Evolutionary conservation across 2,797 vertebrate species (phyloP), one percentile per base, ranked within the genome.

Genomic region (Gymnoscopelus microlampas): DNA sequence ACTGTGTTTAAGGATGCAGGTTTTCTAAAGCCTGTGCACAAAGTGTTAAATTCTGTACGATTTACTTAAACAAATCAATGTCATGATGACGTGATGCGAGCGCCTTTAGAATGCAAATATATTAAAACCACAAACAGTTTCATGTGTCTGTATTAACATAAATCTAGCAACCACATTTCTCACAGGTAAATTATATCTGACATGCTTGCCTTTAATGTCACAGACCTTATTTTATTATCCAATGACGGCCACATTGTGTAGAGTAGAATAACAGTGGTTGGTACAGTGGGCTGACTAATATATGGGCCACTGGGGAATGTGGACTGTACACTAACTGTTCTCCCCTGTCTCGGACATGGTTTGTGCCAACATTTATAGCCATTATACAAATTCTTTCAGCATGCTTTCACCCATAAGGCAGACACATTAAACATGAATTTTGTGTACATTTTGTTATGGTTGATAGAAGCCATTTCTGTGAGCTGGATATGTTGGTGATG

Each of bases 321-420:
- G 51, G 50, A 62, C 73, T 79, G 68, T 70, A 77, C 63, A 69
- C 73, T 63, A 74, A 63, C 68, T 75, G 71, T 76, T 76, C 73
- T 72, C 47, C 50, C 50, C 66, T 23, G 32, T n/a, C 62, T 39
- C 12, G 61, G 14, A 55, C 50, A 51, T 35, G 15, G 15, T 19
- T 11, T 59, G 48, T 63, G 77, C 73, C 76, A 80, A 78, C 70
- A 65, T 79, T 72, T 71, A 63, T 23, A 73, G 9, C 65, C 74
- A 76, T 73, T 70, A 79, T 65, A 56, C 50, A 68, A 55, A 81
- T 80, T 66, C 68, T 71, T 80, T 70, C 44, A 76, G 8, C 39
- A 49, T 82, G 67, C 53, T 63, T 68, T 63, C 29, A 68, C 51
- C 63, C 68, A 70, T 63, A 68, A 51, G 8, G 26, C 39, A 55